Percentiles rank a stretch among this genome's conserved stretches.
phyloP scores from a whole-genome alignment of 1,140 invertebrate species.

The Mylabris phalerata region DNA sequence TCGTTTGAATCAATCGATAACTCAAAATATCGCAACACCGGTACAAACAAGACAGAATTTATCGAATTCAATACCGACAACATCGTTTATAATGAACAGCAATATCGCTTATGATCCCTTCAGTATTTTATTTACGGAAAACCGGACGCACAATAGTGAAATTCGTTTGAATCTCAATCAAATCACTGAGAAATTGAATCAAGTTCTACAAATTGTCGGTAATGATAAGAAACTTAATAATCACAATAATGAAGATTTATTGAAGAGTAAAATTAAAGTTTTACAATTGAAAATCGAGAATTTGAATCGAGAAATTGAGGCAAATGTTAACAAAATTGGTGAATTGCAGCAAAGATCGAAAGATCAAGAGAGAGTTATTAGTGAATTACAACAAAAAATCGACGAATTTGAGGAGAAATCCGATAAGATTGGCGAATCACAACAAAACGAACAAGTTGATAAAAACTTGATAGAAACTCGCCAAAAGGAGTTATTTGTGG shows the following conservation, averaged over 20 bases:
- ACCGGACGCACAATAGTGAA: slow-evolving; percentile 32
- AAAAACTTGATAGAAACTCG: no score
- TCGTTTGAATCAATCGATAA: background rate
- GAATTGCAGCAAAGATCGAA: slow-evolving; percentile 7
- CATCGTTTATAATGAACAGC: no score
- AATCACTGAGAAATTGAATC: slow-evolving; percentile 31
- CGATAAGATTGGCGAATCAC: no score
- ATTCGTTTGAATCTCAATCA: slow-evolving; percentile 29
- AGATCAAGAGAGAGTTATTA: background rate
- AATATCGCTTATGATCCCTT: slow-evolving; percentile 15
- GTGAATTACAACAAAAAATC: no score
- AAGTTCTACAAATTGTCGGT: slow-evolving; percentile 9
- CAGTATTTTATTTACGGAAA: slow-evolving; percentile 25
- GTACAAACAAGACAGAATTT: background rate
- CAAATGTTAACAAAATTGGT: slow-evolving; percentile 8
- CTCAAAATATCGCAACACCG: background rate
- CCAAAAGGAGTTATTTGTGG: background rate
- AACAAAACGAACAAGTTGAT: no score
- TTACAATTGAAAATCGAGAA: slow-evolving; percentile 21
- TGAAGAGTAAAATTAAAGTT: slow-evolving; percentile 22
- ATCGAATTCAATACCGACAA: no score
- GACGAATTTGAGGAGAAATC: no score
- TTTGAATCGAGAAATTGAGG: slow-evolving; percentile 13
- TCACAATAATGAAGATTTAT: slow-evolving; percentile 10
- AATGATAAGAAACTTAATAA: background rate